phyloP scores from a whole-genome alignment of 1,140 invertebrate species.

The Sarcophaga peregrina region DNA sequence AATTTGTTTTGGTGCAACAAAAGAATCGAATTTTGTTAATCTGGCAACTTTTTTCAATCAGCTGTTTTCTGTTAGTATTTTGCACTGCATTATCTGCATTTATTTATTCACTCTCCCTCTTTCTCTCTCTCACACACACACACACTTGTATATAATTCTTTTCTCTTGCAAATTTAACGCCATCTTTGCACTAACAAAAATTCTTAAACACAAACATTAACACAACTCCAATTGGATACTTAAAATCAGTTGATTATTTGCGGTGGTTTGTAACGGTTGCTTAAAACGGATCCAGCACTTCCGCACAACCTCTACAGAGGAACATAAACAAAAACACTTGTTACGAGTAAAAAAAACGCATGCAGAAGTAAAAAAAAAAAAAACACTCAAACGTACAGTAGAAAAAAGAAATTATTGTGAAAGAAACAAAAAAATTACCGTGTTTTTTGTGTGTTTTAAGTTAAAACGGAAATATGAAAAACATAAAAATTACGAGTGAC shows the following conservation, averaged over 20 bases:
- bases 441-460: slow-evolving; percentile 30
- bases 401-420: slow-evolving; percentile 40
- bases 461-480: slow-evolving; percentile 44
- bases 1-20: no score
- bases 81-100: no score
- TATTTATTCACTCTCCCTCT: no score
- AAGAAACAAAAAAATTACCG: slow-evolving; percentile 12
- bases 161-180: no score
- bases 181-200: slow-evolving; percentile 14
- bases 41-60: no score
- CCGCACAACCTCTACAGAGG: not conserved
- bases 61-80: no score
- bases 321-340: slow-evolving; percentile 25
- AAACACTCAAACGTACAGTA: no score
- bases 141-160: no score
- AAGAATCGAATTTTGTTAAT: not conserved
- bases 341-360: not conserved
- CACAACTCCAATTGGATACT: slow-evolving; percentile 26
- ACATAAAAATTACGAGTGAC: slow-evolving; percentile 36
- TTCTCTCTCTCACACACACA: no score
- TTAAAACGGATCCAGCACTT: not conserved
- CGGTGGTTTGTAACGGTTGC: slow-evolving; percentile 26
- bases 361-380: slow-evolving; percentile 47
- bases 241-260: slow-evolving; percentile 36
- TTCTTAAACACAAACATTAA: not conserved